Conservation (phyloP, 2,113 vertebrate genomes). For the Oreochromis niloticus region DNA sequence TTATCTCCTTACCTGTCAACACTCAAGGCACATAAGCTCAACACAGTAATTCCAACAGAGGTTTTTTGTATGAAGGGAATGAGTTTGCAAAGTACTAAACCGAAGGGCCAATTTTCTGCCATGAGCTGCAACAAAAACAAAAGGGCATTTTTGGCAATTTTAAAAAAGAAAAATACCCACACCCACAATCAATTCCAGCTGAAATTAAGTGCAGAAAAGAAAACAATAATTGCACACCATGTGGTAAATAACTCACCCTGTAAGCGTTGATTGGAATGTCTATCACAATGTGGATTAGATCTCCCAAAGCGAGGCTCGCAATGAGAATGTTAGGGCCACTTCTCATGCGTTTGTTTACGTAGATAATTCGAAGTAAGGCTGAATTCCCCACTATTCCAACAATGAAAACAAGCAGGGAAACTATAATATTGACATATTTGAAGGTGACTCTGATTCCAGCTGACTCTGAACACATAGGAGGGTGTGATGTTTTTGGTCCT, state of each 20-base stretch:
- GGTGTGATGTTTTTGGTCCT: conserved; percentile 32
- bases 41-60: conserved; percentile 88
- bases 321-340: conserved; percentile 88
- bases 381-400: conserved; percentile 86
- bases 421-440: conserved; percentile 83
- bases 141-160: not conserved
- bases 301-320: conserved; percentile 85
- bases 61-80: conserved; percentile 92
- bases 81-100: conserved; percentile 85
- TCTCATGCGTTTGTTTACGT: conserved; percentile 87
- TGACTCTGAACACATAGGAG: conserved; percentile 71
- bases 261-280: conserved; percentile 87
- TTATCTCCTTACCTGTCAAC: conserved; percentile 84
- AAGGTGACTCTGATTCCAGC: conserved; percentile 79
- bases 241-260: conserved; percentile 73
- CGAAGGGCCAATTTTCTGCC: conserved; percentile 90
- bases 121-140: conserved; percentile 76
- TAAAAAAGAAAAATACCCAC: not conserved
- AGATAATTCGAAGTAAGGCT: conserved; percentile 84
- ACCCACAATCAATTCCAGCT: not conserved
- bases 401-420: conserved; percentile 83
- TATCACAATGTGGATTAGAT: conserved; percentile 85
- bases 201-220: not conserved
- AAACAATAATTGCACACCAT: not conserved
- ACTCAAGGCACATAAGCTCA: conserved; percentile 89